A percentile compares a stretch with the other conserved stretches of the same genome.
These are phyloP conservation scores for Mustela nigripes DNA, from an alignment of 2,113 vertebrate species.

Conservation along the genomic window DNA sequence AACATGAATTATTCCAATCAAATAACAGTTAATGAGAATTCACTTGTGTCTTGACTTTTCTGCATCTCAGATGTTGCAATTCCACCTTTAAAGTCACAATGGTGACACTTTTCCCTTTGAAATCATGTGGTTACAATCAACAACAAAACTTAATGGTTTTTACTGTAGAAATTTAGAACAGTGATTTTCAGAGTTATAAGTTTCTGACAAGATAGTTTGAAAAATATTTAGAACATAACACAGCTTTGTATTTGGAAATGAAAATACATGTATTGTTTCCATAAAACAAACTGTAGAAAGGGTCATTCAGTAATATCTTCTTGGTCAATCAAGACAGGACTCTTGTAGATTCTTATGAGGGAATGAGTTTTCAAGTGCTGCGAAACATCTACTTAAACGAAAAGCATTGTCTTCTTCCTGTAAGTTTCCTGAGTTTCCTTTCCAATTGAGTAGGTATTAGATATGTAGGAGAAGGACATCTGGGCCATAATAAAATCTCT, in stretches of 20 bases:
- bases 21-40: constrained; percentile 14
- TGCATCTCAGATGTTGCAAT: neutral
- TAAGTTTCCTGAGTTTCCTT: constrained; percentile 30
- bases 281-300: neutral
- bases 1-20: neutral
- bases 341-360: neutral
- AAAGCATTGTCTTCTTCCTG: neutral
- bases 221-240: constrained; percentile 30
- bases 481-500: neutral
- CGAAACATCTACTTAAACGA: neutral
- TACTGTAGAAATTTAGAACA: neutral
- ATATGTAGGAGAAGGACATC: neutral
- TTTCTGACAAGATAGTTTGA: neutral
- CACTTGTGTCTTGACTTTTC: constrained; percentile 2
- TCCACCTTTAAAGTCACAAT: constrained; percentile 4
- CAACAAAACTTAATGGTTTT: neutral
- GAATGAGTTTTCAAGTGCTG: constrained; percentile 3
- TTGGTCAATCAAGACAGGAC: neutral
- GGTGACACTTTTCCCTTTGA: constrained; percentile 29
- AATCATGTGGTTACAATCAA: neutral
- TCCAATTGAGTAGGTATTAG: neutral
- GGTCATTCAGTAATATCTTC: neutral
- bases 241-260: neutral
- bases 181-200: neutral
- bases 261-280: neutral